Percentiles rank a stretch among this genome's conserved stretches.
These are phyloP conservation scores for Erythrolamprus reginae DNA, from an alignment of 2,113 vertebrate genomes.

Conservation along the genomic window DNA sequence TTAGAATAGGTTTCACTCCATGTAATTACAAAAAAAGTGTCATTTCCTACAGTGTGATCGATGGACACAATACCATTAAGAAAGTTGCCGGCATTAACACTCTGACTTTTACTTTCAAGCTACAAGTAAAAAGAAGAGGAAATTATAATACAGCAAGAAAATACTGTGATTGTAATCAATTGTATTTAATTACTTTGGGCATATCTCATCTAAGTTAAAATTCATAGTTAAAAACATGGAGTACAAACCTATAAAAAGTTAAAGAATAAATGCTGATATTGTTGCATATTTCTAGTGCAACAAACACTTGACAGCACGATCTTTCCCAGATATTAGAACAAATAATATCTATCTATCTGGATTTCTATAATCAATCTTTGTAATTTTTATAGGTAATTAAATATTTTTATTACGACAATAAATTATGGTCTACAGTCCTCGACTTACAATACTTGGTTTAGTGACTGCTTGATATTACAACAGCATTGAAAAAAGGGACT, in stretches of 20 bases:
- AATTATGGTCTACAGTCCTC: not conserved
- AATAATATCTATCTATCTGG: not conserved
- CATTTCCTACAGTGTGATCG: conserved; percentile 22
- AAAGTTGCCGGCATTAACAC: fast-evolving
- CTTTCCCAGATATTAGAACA: not conserved
- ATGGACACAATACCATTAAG: conserved; percentile 1
- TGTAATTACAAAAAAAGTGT: conserved; percentile 14
- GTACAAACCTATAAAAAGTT: not conserved
- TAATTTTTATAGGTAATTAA: not conserved
- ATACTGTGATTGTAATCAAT: not conserved
- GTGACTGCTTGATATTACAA: not conserved
- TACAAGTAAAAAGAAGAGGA: not conserved
- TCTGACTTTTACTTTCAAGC: conserved; percentile 18
- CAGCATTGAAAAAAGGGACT: not conserved
- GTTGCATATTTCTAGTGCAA: not conserved
- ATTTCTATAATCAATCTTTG: not conserved
- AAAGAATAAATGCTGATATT: not conserved
- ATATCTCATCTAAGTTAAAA: not conserved
- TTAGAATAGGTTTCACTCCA: not conserved
- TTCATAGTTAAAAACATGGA: not conserved
- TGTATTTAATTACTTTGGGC: not conserved
- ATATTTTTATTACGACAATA: not conserved
- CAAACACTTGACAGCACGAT: not conserved
- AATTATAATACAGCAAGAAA: not conserved
- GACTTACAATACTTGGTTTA: not conserved